Base-by-base conservation (phyloP, 2,113 vertebrate species). In the Rhinogobius similis region DNA sequence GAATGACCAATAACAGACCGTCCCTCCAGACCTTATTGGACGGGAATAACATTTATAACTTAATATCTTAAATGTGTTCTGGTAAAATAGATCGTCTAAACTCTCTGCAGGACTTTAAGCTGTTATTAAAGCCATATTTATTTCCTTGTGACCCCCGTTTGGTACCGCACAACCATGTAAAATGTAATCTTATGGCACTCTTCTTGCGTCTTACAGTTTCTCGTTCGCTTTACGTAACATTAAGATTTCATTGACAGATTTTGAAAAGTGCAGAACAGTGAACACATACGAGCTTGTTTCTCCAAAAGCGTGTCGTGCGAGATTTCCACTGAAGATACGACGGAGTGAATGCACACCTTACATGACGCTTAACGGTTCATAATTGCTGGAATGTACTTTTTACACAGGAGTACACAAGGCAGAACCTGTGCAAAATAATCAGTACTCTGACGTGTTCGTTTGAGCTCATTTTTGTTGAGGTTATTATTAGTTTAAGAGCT, bases 191-290 rank as follows among this genome's bases (percentile, higher is more conserved):
- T 12, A 9, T 20, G 18, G 18, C 6, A 23, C 48, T 12, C 3
- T 9, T 0, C 50, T 52, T 1, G 10, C 32, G 5, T 7, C 32
- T 23, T 3, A 11, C 50, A 23, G 3, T 52, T 29, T 58, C 24
- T 56, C 53, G 6, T 9, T 23, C 13, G n/a, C 53, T 20, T 58
- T 59, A 32, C 16, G 56, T 32, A 32, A 18, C 16, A 1, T 36
- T 38, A 8, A 61, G 58, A 61, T 61, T 61, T 61, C 18, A 61
- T n/a, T n/a, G 58, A 61, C 58, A 21, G 58, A 61, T 61, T 21
- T n/a, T 10, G 58, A 61, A 61, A 61, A 36, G 18, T 8, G 26
- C 55, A 58, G 53, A 55, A 27, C 55, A 59, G 27, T 10, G 8
- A 61, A 61, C 58, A 61, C 29, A 38, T 5, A 16, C 13, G 6